Evolutionary conservation across 2,113 vertebrate species (phyloP).

Genomic region (Smithornis capensis): DNA sequence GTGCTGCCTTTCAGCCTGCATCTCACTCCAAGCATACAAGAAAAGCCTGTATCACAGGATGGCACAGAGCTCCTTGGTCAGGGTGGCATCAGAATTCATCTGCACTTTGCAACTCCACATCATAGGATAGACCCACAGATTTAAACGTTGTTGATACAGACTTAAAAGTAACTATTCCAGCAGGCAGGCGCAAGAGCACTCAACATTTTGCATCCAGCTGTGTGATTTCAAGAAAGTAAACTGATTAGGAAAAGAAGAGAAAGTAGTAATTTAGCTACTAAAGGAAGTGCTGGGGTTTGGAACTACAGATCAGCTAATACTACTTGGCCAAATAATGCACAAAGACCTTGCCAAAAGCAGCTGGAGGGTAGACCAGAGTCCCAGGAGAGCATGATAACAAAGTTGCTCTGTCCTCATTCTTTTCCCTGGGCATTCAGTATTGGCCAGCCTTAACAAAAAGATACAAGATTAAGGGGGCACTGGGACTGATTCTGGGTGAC

Average conservation of each 20-base stretch:
- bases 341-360: not conserved
- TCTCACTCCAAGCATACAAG: not conserved
- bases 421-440: not conserved
- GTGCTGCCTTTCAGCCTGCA: not conserved
- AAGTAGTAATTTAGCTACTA: not conserved
- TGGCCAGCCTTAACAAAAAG: not conserved
- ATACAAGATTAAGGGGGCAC: not conserved
- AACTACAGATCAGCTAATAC: not conserved
- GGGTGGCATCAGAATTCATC: accelerated
- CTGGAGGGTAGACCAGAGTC: not conserved
- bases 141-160: too few relatives aligned
- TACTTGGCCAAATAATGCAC: not conserved
- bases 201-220: not conserved
- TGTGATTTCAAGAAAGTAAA: not conserved
- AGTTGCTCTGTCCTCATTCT: not conserved
- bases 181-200: not conserved
- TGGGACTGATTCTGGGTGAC: not conserved
- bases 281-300: not conserved
- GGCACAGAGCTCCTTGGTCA: not conserved
- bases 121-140: not conserved
- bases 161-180: not conserved
- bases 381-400: not conserved
- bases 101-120: not conserved
- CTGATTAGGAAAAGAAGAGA: not conserved
- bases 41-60: not conserved